A percentile compares a stretch with the other conserved stretches of the same genome.
These are phyloP conservation scores for Shargacucullia verbasci DNA, from an alignment of 2,888 invertebrate genomes.

Conservation along the genomic window DNA sequence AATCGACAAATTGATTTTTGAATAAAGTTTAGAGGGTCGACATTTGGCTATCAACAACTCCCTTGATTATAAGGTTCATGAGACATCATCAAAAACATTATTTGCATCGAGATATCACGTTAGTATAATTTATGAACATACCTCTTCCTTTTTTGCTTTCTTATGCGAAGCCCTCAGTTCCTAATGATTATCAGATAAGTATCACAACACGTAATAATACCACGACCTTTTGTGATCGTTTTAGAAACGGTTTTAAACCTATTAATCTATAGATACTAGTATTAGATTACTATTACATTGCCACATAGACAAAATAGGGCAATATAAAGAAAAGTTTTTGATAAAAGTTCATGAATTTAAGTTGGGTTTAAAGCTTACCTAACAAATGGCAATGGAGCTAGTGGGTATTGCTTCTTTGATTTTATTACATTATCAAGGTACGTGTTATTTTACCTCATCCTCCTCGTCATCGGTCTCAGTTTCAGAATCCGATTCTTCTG, in stretches of 20 bases:
- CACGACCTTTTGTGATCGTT: background rate
- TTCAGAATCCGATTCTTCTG: background rate
- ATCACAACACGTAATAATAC: background rate
- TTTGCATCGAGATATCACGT: background rate
- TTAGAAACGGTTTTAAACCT: background rate
- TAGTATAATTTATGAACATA: slow-evolving; percentile 2
- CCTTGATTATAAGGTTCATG: too few species aligned
- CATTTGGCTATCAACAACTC: too few species aligned
- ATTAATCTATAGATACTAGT: too few species aligned
- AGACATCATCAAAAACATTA: too few species aligned
- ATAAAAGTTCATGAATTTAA: too few species aligned
- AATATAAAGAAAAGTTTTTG: too few species aligned
- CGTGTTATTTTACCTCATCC: background rate
- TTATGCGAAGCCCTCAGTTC: background rate
- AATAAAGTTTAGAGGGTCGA: too few species aligned
- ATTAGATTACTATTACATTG: too few species aligned
- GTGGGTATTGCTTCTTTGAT: too few species aligned
- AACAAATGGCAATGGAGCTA: background rate
- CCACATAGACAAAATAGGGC: too few species aligned
- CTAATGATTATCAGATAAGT: slow-evolving; percentile 1
- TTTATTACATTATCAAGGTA: background rate
- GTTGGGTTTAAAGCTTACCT: too few species aligned
- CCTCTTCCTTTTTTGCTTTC: background rate
- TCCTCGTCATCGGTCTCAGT: background rate
- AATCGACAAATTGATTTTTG: too few species aligned